Evolutionary conservation across 2,797 vertebrate species (phyloP), one percentile per base, ranked within the genome.

Genomic region (Nyctalus aviator): DNA sequence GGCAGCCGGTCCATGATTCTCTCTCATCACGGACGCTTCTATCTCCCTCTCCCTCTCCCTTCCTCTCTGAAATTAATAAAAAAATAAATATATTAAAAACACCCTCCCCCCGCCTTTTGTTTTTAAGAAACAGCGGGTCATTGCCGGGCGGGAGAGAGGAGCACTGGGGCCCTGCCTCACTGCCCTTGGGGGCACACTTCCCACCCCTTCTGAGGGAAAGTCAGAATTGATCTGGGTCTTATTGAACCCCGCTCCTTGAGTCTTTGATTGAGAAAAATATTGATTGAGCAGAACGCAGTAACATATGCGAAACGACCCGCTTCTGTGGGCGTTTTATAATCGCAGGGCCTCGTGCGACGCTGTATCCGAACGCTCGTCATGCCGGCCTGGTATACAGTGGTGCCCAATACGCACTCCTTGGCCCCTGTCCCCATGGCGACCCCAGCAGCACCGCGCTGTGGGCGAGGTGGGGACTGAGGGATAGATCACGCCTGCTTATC

Each of bases 171-270:
- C 88, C 64, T 93, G 92, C 96, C 93, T 90, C 82, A 73, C 93
- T 96, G 84, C 84, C 69, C 84, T n/a, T 95, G 66, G 41, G 89
- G 88, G 90, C 95, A 97, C 76, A 30, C 44, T 97, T 92, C 88
- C 66, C 85, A 81, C 35, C 32, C 0, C 75, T 97, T 97, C 92
- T 95, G 91, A 93, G 96, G 81, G 94, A 75, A 93, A 93, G 85
- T 95, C 62, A 95, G 92, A 96, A 96, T 94, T 37, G 94, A 97
- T 96, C 41, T 86, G 85, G 66, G 64, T 78, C 41, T 94, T 95
- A 96, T 59, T 86, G 73, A 87, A 92, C 83, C 18, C 46, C 0
- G 86, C 88, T 0, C 35, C 78, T 94, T 77, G 32, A 59, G 90
- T 94, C 96, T 73, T 21, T 25, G 55, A 23, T 25, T 57, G 57